Base-by-base conservation (phyloP, 2,888 invertebrate genomes). In the Cephus pygmeus region DNA sequence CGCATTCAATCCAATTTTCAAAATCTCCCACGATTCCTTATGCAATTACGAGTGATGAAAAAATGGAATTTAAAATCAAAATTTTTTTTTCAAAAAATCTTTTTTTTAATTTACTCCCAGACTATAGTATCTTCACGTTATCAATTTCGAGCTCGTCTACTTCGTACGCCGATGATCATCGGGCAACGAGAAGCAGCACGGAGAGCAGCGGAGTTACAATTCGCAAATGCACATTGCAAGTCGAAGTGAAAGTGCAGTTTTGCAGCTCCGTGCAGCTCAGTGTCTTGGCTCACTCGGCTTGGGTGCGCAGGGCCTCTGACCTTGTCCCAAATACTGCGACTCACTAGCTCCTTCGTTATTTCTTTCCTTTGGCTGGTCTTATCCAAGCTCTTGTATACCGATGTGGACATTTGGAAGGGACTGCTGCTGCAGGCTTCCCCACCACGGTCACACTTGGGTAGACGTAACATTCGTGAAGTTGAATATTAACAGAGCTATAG, bases 321-420 rank as follows among this genome's bases (percentile, higher is more conserved):
- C 91, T 91, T 91, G 91, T 91, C 91, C 91, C 90, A 91, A 91
- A 91, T 91, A 91, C 90, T 90, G 86, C 80, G 82, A 85, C 88
- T 86, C 85, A 87, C 88, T 87, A 85, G 86, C 86, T 86, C 82
- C 83, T 81, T 86, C 82, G 69, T 71, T 71, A 31, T 31, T 34
- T 34, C 71, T 34, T 71, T 71, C 71, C 33, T 34, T 71, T 33
- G 31, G 12, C 71, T 4, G 33, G 71, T 71, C 71, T 71, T 34
- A 34, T 34, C 34, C 71, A 34, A 33, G 71, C 71, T 71, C 71
- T 31, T 71, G 33, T 71, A 34, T 23, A 34, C 71, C 33, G 31
- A 34, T 71, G 71, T 56, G 56, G 56, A 56, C 56, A 56, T 56
- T 56, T 56, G 23, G 56, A 56, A 56, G 56, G 56, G 56, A 56